Evolutionary conservation across 2,888 invertebrate genomes (phyloP).

Genomic region (Willowsia nigromaculata): DNA sequence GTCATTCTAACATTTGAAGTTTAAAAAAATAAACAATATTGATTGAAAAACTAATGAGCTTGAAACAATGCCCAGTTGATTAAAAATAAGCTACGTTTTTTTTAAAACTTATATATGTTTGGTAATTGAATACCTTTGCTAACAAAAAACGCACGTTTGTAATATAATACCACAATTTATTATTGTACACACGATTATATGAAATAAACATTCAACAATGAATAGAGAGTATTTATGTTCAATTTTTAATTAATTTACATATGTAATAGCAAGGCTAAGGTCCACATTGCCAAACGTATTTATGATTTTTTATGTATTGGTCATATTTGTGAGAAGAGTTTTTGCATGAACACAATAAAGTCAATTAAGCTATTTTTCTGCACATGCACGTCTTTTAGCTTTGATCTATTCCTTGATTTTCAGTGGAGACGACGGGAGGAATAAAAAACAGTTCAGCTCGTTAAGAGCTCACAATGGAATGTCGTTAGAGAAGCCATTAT

Average conservation of each 20-base stretch:
- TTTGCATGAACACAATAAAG: slow-evolving; percentile 60
- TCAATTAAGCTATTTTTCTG: slow-evolving; percentile 68
- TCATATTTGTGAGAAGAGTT: not conserved
- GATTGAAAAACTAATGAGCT: not conserved
- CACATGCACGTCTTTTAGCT: slow-evolving; percentile 43
- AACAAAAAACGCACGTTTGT: not conserved
- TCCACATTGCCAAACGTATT: too few relatives aligned
- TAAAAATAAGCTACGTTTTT: not conserved
- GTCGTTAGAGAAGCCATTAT: slow-evolving; percentile 32
- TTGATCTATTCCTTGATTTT: slow-evolving; percentile 40
- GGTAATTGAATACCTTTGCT: not conserved
- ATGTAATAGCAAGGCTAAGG: too few relatives aligned
- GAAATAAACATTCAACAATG: not conserved
- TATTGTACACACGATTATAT: not conserved
- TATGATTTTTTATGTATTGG: too few relatives aligned
- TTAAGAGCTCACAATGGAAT: slow-evolving; percentile 61
- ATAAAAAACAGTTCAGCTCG: slow-evolving; percentile 60
- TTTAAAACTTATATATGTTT: not conserved
- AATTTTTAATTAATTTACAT: too few relatives aligned
- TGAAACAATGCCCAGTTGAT: not conserved
- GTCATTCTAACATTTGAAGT: too few relatives aligned
- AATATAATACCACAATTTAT: not conserved
- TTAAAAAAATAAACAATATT: not conserved
- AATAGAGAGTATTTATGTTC: not conserved
- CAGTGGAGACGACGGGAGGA: slow-evolving; percentile 15